Base-by-base conservation (phyloP, 92 coral and sea anemone genomes). In the Bergia puertoricense region DNA sequence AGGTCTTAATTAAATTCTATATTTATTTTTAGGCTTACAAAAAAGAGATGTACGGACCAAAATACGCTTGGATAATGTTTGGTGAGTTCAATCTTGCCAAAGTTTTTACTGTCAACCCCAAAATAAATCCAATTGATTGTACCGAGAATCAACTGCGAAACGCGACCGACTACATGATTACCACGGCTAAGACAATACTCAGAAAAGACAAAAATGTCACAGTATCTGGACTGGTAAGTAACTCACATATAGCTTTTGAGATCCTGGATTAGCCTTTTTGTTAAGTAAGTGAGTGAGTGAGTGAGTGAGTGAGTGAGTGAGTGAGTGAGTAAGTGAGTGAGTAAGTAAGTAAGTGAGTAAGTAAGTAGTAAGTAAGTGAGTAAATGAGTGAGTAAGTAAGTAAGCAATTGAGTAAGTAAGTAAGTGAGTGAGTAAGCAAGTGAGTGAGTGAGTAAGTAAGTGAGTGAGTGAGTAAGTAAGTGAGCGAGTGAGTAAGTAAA, bases 11-110 rank as follows among this genome's bases (percentile, higher is more conserved):
- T 36, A 86, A n/a, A 22, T 1, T 15, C 74, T 82, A 51, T 59
- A 42, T 37, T 41, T 7, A 44, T 68, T 48, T 54, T 51, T 67
- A 97, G 99, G 98, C 98, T 20, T 97, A 94, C 88, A 92, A 93
- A 72, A 86, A 90, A 80, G 92, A 94, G 54, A 92, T 97, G 96
- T 93, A 78, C 75, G 96, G 96, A 40, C 82, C 97, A 6, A 88
- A 92, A 85, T 97, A 95, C 85, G 98, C 93, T n/a, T 97, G 99
- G 99, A 84, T 97, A 38, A 69, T 94, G 85, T 94, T 93, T 85
- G 98, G 97, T 45, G 90, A 91, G 20, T 72, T 93, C 15, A 67
- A 54, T 13, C 95, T 93, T 0, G 38, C 16, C 1, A 9, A 66
- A 3, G 81, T 89, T 8, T 83, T 95, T 54, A 56, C 50, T 20